phyloP scores from a whole-genome alignment of 1,140 invertebrate species.

The Grapholita molesta region DNA sequence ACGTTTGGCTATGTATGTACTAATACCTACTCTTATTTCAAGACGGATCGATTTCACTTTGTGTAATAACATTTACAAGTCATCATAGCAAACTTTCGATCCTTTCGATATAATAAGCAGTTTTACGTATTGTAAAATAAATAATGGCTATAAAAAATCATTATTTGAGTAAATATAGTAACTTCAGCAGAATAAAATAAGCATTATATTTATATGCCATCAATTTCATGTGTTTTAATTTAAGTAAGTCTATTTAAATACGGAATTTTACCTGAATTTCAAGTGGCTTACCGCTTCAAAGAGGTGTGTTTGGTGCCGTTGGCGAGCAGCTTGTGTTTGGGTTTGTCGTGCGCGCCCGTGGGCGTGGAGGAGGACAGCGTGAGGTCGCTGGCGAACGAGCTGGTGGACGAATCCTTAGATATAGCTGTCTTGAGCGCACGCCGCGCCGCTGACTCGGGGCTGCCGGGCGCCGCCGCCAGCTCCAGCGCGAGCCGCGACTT shows the following conservation, averaged over 20 bases:
- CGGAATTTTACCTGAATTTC: too few relatives aligned
- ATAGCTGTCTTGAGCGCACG: constrained; percentile 58
- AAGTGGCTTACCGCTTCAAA: constrained; percentile 79
- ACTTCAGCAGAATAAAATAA: too few relatives aligned
- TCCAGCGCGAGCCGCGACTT: constrained; percentile 77
- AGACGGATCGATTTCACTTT: not conserved
- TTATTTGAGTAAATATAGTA: too few relatives aligned
- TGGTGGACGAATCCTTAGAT: constrained; percentile 79
- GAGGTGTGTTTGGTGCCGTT: constrained; percentile 81
- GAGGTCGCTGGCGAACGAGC: constrained; percentile 79
- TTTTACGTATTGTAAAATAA: too few relatives aligned
- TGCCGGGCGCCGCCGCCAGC: constrained; percentile 53
- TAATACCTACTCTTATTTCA: not conserved
- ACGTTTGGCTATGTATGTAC: not conserved
- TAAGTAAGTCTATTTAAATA: too few relatives aligned
- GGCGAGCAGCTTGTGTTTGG: constrained; percentile 78
- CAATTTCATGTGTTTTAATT: too few relatives aligned
- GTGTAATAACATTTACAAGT: not conserved
- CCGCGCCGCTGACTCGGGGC: constrained; percentile 51
- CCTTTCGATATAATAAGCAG: not conserved
- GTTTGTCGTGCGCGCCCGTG: constrained; percentile 76
- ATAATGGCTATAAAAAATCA: too few relatives aligned
- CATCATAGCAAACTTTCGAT: constrained; percentile 5
- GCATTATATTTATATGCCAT: too few relatives aligned
- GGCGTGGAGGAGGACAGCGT: constrained; percentile 79